Percentiles rank a stretch among this genome's conserved stretches.
phyloP scores from a whole-genome alignment of 2,113 vertebrate species.

The Verasper variegatus region DNA sequence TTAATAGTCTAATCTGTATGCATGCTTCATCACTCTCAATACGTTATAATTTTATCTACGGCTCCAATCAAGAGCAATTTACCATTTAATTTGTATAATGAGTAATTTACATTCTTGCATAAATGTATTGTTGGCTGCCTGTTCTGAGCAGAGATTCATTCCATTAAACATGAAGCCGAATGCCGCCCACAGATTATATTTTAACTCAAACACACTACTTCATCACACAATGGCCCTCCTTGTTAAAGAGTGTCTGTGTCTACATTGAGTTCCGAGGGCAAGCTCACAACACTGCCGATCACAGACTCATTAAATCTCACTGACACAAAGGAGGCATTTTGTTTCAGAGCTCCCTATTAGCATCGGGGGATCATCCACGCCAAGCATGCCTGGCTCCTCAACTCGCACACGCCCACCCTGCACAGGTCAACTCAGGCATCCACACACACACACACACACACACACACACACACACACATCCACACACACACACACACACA shows the following conservation, averaged over 20 bases:
- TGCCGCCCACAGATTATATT: slow-evolving; percentile 40
- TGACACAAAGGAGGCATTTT: slow-evolving; percentile 77
- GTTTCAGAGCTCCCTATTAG: slow-evolving; percentile 53
- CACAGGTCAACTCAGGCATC: slow-evolving; percentile 33
- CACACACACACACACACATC: not conserved
- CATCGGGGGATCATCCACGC: slow-evolving; percentile 35
- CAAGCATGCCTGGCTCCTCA: slow-evolving; percentile 30
- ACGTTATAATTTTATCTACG: not conserved
- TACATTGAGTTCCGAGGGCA: slow-evolving; percentile 36
- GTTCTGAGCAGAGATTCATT: not conserved
- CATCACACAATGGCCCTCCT: slow-evolving; percentile 66
- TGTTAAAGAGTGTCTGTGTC: slow-evolving; percentile 59
- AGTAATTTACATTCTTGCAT: slow-evolving; percentile 12
- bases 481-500: not conserved
- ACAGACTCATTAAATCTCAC: slow-evolving; percentile 74
- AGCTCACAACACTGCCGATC: slow-evolving; percentile 37
- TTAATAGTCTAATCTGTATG: slow-evolving; percentile 7
- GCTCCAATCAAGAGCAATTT: slow-evolving; percentile 1
- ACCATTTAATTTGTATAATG: not conserved
- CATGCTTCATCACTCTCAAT: not conserved
- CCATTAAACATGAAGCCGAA: slow-evolving; percentile 43
- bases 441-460: not conserved
- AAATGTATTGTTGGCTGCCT: not conserved
- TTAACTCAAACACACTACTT: slow-evolving; percentile 14
- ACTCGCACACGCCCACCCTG: slow-evolving; percentile 18